Percentiles rank a stretch among this genome's conserved stretches.
Conservation (phyloP, 2,797 vertebrate species). For the Sebastes itinus region DNA sequence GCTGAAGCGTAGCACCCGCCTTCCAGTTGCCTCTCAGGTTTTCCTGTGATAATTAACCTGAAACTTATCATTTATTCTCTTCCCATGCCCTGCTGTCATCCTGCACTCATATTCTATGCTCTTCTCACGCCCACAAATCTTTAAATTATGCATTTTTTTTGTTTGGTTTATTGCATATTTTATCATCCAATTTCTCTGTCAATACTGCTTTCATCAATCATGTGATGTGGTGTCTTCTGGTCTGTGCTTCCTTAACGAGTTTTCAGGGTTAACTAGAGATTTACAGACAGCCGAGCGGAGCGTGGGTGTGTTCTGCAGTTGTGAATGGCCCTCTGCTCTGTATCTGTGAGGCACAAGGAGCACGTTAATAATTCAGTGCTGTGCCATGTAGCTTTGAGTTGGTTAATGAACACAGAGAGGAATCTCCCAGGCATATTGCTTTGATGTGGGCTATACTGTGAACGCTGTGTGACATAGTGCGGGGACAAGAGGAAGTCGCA, state of each 20-base stretch:
- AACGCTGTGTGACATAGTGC: slow-evolving; percentile 34
- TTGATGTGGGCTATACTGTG: slow-evolving; percentile 61
- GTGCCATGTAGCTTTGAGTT: slow-evolving; percentile 62
- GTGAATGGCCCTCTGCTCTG: slow-evolving; percentile 53
- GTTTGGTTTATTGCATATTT: background rate
- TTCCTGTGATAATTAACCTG: background rate
- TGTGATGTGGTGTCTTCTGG: background rate
- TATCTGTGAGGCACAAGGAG: slow-evolving; percentile 65
- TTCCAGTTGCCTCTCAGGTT: background rate
- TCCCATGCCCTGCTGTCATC: background rate
- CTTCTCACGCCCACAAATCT: background rate
- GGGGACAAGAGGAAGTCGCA: slow-evolving; percentile 17
- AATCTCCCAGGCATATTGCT: slow-evolving; percentile 64
- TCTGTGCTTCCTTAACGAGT: slow-evolving; percentile 1
- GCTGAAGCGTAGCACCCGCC: background rate
- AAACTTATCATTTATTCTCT: background rate
- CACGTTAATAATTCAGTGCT: slow-evolving; percentile 79
- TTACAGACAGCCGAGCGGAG: slow-evolving; percentile 16
- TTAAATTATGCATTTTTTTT: background rate
- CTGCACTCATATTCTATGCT: background rate
- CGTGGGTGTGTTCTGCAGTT: slow-evolving; percentile 38
- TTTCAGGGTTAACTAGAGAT: slow-evolving; percentile 32
- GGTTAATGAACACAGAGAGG: slow-evolving; percentile 65
- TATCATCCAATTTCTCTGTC: background rate
- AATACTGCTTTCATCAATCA: background rate